Conservation (phyloP, 2,888 invertebrate genomes). For the Chouioia cunea region DNA sequence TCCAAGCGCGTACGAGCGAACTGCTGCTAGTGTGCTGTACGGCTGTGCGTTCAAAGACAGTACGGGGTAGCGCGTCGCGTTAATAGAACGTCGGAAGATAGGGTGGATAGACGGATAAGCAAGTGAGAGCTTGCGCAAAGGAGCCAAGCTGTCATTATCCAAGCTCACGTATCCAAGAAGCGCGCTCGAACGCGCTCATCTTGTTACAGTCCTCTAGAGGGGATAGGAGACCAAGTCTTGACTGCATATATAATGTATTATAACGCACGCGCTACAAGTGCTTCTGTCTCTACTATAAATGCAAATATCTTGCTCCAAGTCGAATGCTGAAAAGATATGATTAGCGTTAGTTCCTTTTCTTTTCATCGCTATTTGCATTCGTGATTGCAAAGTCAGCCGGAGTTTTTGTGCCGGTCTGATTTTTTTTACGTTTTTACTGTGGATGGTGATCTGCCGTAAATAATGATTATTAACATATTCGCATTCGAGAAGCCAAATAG, state of each 20-base stretch:
- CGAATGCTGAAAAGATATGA: slow-evolving; percentile 5
- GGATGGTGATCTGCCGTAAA: background rate
- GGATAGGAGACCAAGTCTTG: slow-evolving; percentile 3
- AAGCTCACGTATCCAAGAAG: slow-evolving; percentile 45
- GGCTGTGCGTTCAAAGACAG: background rate
- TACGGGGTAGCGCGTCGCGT: slow-evolving; percentile 5
- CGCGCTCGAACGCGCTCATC: slow-evolving; percentile 37
- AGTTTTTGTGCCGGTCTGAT: background rate
- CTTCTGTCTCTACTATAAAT: slow-evolving; percentile 48
- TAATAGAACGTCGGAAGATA: background rate
- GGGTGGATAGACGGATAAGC: background rate
- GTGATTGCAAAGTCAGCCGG: background rate
- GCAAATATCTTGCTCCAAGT: slow-evolving; percentile 44
- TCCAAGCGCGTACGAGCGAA: slow-evolving; percentile 5
- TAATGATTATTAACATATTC: too few species aligned
- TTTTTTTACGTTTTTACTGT: background rate
- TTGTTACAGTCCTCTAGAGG: slow-evolving; percentile 44
- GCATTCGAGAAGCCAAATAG: too few species aligned
- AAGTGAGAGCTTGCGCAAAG: slow-evolving; percentile 5
- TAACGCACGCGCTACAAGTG: slow-evolving; percentile 27
- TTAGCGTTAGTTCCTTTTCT: slow-evolving; percentile 5
- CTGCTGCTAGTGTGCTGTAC: too few species aligned
- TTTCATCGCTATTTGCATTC: slow-evolving; percentile 3
- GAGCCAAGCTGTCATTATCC: slow-evolving; percentile 48
- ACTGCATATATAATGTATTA: slow-evolving; percentile 38